Percentiles rank a stretch among this genome's conserved stretches.
Conservation (phyloP, 1,140 invertebrate species). For the Bradynema listronoti region DNA sequence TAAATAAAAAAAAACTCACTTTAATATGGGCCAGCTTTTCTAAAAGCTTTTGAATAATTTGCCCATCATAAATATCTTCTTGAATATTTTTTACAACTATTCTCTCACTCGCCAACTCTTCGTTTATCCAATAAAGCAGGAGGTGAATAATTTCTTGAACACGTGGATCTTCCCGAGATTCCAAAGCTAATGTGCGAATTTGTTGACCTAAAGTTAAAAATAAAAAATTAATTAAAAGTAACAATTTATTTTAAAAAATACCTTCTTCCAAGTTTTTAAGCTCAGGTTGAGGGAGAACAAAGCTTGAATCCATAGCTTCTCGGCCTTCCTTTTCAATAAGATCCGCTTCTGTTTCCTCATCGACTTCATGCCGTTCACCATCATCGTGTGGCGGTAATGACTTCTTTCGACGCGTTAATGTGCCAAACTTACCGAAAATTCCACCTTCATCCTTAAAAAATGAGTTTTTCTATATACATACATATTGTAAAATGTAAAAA, state of each 20-base stretch:
- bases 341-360: conserved; percentile 42
- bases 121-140: conserved; percentile 52
- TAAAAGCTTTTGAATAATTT: conserved; percentile 89
- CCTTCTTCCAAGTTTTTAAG: conserved; percentile 36
- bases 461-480: neutral
- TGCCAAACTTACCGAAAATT: conserved; percentile 38
- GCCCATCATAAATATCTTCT: conserved; percentile 96
- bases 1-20: too few relatives aligned
- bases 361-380: conserved; percentile 18
- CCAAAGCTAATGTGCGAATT: conserved; percentile 83
- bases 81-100: conserved; percentile 95
- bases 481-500: neutral
- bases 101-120: conserved; percentile 86
- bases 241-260: conserved; percentile 6
- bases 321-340: conserved; percentile 35
- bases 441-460: conserved; percentile 38
- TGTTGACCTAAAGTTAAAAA: conserved; percentile 66
- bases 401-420: conserved; percentile 40
- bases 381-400: conserved; percentile 41
- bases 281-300: conserved; percentile 43
- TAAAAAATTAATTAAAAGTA: neutral
- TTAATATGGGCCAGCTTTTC: conserved; percentile 63
- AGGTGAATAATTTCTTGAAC: conserved; percentile 72
- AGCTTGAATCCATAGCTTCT: conserved; percentile 37
- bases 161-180: conserved; percentile 76